Base-by-base conservation (phyloP, 2,888 invertebrate species). In the Noctuana brunneofusca region DNA sequence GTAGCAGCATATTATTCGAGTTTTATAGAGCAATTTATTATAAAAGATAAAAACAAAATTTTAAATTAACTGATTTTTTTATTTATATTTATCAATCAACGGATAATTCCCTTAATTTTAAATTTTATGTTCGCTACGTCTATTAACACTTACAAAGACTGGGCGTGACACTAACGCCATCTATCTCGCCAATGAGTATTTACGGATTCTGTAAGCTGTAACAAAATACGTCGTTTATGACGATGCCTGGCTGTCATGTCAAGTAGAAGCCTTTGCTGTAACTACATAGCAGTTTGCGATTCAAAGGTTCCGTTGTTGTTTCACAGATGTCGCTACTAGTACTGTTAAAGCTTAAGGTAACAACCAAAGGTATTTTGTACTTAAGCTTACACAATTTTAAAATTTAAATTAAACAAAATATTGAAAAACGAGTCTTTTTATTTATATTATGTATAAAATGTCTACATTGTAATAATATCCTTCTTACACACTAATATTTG, bases 401-500 rank as follows among this genome's bases (percentile, higher is more conserved):
- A 38, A 38, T n/a, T 14, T 14, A 14, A 38, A 32, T 16, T 0
- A 41, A 16, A 35, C 35, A 41, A 41, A 41, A 41, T 16, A 16
- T 41, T 16, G 8, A 14, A 18, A 46, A 20, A 27, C n/a, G 24
- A 22, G 16, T 35, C 8, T 50, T 58, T 50, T 58, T 50, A 57
- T 35, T 57, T 35, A 22, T 66, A 64, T 55, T 64, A 57, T 68
- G 68, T 65, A 65, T 67, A 67, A 69, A 71, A 72, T 64, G 65
- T 68, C 63, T 68, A 71, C 68, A 69, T 65, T 66, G 30, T 57
- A 32, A 32, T 57, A 48, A 58, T 58, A 58, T 49, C 16, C 58
- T 12, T 50, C 49, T 50, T 57, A 57, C 22, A 38, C 12, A 2
- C 49, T 58, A 57, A 2, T 12, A 24, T 18, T 38, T 58, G 49